These are phyloP conservation scores for Zootoca vivipara DNA, from an alignment of 2,113 vertebrate genomes.

Conservation along the genomic window DNA sequence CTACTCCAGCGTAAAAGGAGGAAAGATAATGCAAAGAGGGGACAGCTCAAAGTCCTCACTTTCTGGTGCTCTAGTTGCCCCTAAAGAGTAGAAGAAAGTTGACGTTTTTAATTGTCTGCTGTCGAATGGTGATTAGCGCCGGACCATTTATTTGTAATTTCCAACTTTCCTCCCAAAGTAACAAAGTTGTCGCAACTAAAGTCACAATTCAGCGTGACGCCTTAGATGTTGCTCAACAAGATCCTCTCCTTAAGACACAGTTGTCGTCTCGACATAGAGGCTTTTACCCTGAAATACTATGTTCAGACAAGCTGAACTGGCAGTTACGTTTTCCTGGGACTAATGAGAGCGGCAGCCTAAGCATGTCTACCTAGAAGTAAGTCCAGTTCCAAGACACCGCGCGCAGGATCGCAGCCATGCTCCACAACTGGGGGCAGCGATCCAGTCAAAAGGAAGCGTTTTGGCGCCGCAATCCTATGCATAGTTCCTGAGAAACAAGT, in stretches of 20 bases:
- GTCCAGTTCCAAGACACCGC: background rate
- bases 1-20: background rate
- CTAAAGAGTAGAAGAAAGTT: background rate
- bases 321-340: too few relatives aligned
- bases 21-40: too few relatives aligned
- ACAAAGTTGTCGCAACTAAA: background rate
- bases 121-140: background rate
- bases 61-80: background rate
- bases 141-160: background rate
- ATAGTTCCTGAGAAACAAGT: too few relatives aligned
- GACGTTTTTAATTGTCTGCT: background rate
- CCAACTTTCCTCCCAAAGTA: background rate
- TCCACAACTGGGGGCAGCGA: too few relatives aligned
- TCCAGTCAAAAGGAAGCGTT: background rate
- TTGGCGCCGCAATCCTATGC: background rate
- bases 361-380: background rate
- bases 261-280: too few relatives aligned
- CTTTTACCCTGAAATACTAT: too few relatives aligned
- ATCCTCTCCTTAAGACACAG: background rate
- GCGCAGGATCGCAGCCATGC: background rate
- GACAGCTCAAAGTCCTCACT: too few relatives aligned
- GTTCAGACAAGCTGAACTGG: too few relatives aligned
- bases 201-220: background rate
- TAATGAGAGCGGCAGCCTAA: background rate
- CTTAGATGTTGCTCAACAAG: background rate